Percentiles rank a stretch among this genome's conserved stretches.
Evolutionary conservation across 2,797 vertebrate species (phyloP).

Genomic region (Rhyacichthys aspro): DNA sequence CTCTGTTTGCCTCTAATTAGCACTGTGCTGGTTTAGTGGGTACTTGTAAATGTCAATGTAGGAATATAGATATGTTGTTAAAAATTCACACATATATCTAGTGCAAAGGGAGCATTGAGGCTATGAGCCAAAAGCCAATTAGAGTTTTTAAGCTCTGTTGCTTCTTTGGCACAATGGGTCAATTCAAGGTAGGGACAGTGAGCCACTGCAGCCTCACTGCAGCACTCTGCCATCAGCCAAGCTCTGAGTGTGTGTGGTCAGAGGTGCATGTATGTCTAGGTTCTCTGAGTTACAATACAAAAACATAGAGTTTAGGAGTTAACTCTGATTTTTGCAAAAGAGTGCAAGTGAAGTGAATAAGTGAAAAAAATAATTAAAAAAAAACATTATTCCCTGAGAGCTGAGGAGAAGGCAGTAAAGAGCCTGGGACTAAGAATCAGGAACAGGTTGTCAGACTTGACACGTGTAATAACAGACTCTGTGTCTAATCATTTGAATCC

Average conservation of each 20-base stretch:
- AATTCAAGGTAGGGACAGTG: constrained; percentile 33
- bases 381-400: too few species aligned
- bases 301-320: background rate
- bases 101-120: constrained; percentile 2
- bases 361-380: too few species aligned
- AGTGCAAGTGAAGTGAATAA: too few species aligned
- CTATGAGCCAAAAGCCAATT: constrained; percentile 55
- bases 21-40: constrained; percentile 10
- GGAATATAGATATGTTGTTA: background rate
- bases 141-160: constrained; percentile 58
- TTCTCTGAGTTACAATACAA: background rate
- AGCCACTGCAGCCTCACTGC: constrained; percentile 65
- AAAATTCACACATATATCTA: background rate
- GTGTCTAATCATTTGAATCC: too few species aligned
- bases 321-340: too few species aligned
- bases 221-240: constrained; percentile 59
- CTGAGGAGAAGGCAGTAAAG: too few species aligned
- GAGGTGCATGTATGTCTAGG: constrained; percentile 9
- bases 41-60: constrained; percentile 5
- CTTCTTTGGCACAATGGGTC: constrained; percentile 37
- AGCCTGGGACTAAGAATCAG: too few species aligned
- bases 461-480: too few species aligned
- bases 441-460: too few species aligned
- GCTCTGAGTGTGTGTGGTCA: constrained; percentile 18
- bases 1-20: constrained; percentile 31